These are phyloP conservation scores for Dynastes maya DNA, from an alignment of 2,888 invertebrate species.

Conservation along the genomic window DNA sequence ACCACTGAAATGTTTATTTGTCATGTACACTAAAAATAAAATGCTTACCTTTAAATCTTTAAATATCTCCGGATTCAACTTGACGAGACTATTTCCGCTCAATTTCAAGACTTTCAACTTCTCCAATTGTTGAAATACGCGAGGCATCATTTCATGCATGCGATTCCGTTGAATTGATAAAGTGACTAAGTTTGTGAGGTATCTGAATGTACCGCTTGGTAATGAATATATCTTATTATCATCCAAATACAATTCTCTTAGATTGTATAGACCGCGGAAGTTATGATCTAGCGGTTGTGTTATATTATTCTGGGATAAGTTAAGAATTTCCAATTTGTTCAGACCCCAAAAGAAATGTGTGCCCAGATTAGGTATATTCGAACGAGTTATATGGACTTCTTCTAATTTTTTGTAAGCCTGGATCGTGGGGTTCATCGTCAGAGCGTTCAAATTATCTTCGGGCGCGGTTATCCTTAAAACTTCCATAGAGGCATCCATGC, in stretches of 20 bases:
- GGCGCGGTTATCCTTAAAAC: slow-evolving; percentile 81
- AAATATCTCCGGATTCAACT: slow-evolving; percentile 84
- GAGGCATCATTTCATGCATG: slow-evolving; percentile 79
- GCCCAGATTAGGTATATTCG: slow-evolving; percentile 86
- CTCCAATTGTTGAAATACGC: slow-evolving; percentile 80
- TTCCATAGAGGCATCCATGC: slow-evolving; percentile 74
- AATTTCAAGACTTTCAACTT: slow-evolving; percentile 80
- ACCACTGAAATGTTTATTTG: too few species aligned
- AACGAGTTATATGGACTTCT: slow-evolving; percentile 84
- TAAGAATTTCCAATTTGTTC: slow-evolving; percentile 73
- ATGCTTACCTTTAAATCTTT: slow-evolving; percentile 77
- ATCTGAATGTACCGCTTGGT: slow-evolving; percentile 84
- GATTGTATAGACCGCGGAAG: slow-evolving; percentile 82
- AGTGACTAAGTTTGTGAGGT: slow-evolving; percentile 78
- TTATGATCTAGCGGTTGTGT: slow-evolving; percentile 81
- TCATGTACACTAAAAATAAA: too few species aligned
- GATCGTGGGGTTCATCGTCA: slow-evolving; percentile 83
- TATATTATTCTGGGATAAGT: slow-evolving; percentile 85
- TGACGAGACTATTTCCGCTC: slow-evolving; percentile 80
- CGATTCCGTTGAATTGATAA: slow-evolving; percentile 80
- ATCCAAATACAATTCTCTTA: slow-evolving; percentile 81
- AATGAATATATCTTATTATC: slow-evolving; percentile 84
- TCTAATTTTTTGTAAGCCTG: slow-evolving; percentile 73
- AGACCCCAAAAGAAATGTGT: slow-evolving; percentile 86
- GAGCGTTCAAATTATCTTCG: slow-evolving; percentile 73